phyloP scores from a whole-genome alignment of 1,140 invertebrate genomes.

The Cydia strobilella region DNA sequence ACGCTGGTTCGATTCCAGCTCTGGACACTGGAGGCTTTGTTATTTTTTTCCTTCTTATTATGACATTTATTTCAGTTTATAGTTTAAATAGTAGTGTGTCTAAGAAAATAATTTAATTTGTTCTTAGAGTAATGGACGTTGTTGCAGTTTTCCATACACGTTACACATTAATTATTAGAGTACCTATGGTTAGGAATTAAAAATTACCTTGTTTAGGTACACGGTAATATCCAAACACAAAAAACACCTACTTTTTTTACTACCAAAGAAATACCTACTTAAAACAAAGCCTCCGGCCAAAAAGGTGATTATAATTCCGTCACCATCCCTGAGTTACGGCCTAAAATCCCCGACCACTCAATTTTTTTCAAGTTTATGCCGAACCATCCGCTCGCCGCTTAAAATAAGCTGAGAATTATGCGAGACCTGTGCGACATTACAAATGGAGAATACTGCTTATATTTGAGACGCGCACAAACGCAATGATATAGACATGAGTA shows the following conservation, averaged over 20 bases:
- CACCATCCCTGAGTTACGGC: neutral
- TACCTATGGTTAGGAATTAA: no score
- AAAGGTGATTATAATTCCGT: constrained; percentile 10
- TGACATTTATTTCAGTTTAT: no score
- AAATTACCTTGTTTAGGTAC: no score
- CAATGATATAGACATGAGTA: neutral
- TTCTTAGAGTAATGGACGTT: no score
- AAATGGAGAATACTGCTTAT: neutral
- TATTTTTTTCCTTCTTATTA: no score
- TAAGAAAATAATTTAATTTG: no score
- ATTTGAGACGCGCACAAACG: neutral
- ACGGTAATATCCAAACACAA: neutral
- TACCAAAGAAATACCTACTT: neutral
- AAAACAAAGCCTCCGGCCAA: neutral
- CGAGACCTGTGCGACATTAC: constrained; percentile 9
- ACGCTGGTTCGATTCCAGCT: no score
- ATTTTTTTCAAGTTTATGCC: neutral
- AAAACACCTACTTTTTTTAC: neutral
- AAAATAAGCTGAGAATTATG: constrained; percentile 26
- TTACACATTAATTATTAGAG: no score
- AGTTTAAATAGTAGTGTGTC: no score
- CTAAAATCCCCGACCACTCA: constrained; percentile 7
- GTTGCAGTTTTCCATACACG: no score
- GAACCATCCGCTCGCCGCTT: constrained; percentile 5
- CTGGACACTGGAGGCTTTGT: no score